Base-by-base conservation (phyloP, 2,797 vertebrate genomes). In the Sebastiscus albofasciatus region DNA sequence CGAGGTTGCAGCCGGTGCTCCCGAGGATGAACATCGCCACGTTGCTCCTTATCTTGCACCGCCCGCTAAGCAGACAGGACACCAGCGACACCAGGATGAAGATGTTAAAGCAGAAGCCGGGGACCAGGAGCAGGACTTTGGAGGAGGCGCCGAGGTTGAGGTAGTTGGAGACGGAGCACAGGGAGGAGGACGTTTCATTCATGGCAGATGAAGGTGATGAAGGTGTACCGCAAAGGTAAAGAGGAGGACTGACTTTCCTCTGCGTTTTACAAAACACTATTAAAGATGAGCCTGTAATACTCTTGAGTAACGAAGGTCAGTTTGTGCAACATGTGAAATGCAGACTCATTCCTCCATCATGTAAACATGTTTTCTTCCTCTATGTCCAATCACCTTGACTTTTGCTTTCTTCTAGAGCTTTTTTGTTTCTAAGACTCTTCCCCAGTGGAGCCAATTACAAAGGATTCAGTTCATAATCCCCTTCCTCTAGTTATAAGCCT, bases 361-460 rank as follows among this genome's bases (percentile, higher is more conserved):
- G 83, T 83, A 86, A 92, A 89, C 88, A 91, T 88, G 88, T 91
- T 92, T 85, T 90, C 71, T 29, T 84, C 34, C 36, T 34, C 71
- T 16, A 26, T 31, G 27, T 69, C 85, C 88, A 81, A 87, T 88
- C 81, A 87, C 79, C 81, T 91, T 83, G 75, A 83, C 71, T 90
- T 82, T 73, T 87, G 74, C 81, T 75, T 89, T 89, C 86, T 62
- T 74, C 75, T 75, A n/a, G 88, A 88, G 88, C 87, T 77, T 75
- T 82, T 83, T 49, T 85, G 74, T 87, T 89, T 74, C 77, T 86
- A 85, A 93, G 85, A 86, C 84, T 81, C 75, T 91, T 75, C 76
- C 94, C 94, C 95, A 90, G 85, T 85, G 94, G 94, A 92, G 79
- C 92, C 90, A 94, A 94, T 96, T 95, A 96, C 82, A 88, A 81